Conservation (phyloP, 2,113 vertebrate genomes). For the Chionomys nivalis region DNA sequence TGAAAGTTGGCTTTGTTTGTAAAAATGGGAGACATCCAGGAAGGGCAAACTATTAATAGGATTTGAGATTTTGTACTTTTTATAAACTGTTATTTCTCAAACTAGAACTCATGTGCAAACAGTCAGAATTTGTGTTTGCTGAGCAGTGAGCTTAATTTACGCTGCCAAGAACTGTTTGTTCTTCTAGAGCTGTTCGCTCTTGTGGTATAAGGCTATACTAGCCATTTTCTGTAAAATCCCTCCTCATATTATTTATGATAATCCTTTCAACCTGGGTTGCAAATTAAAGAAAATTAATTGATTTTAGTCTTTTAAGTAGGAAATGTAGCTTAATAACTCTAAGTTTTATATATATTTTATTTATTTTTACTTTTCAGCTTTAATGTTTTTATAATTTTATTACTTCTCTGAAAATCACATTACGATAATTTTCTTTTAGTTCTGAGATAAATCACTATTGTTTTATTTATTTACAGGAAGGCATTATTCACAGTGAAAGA, state of each 20-base stretch:
- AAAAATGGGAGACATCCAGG: background rate
- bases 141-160: background rate
- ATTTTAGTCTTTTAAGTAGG: background rate
- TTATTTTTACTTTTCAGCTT: constrained; percentile 41
- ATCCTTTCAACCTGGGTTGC: background rate
- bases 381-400: constrained; percentile 44
- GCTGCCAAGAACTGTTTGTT: constrained; percentile 47
- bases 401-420: background rate
- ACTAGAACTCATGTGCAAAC: constrained; percentile 48
- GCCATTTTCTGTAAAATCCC: background rate
- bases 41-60: background rate
- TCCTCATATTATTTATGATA: constrained; percentile 19
- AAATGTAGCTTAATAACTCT: constrained; percentile 6
- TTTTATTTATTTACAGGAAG: constrained; percentile 60
- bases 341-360: background rate
- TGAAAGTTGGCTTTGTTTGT: background rate
- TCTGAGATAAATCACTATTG: constrained; percentile 53
- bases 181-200: constrained; percentile 22
- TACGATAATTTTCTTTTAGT: constrained; percentile 43
- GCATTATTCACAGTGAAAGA: constrained; percentile 48
- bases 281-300: constrained; percentile 50
- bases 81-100: constrained; percentile 28
- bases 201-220: background rate
- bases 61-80: constrained; percentile 13
- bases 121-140: constrained; percentile 20